Evolutionary conservation across 2,797 vertebrate genomes (phyloP), one percentile per base, ranked within the genome.

Genomic region (Esox lucius): DNA sequence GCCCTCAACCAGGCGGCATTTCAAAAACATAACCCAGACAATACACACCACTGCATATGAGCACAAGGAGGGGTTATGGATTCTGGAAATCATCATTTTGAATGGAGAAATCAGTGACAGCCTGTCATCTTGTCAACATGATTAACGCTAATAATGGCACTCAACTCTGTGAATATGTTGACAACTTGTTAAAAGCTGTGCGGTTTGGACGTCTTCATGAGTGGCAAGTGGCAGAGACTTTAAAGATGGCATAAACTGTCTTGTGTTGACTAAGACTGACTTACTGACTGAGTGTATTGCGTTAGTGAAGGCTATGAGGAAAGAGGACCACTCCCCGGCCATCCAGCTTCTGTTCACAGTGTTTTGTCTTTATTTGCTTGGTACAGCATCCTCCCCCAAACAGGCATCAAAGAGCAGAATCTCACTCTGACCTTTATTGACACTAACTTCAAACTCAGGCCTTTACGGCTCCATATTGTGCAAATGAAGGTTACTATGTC

Each of bases 71-170:
- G 48, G 16, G 48, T 15, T 51, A 49, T 26, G 26, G 48, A 31
- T 70, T 31, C 48, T 53, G 24, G n/a, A 39, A 62, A 39, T 19
- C 56, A 61, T 26, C 53, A 24, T 35, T 6, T 12, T 59, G 33
- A 62, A 61, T 22, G 31, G 70, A 62, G 70, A 46, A 61, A 72
- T 24, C 31, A 35, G 13, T 72, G 56, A 72, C 35, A 39, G 70
- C 70, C 35, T 72, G 70, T 72, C 70, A 72, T 39, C 70, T 61
- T 72, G 70, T 72, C 70, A 72, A 39, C 19, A 22, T 61, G 70
- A 39, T 61, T 51, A 26, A 39, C 33, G 24, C 26, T 72, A 61
- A 72, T 72, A 61, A 72, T 61, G 56, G 56, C 56, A 24, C 56
- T 46, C 42, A 26, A 26, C 56, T 61, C 56, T 61, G n/a, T 4